A percentile compares a stretch with the other conserved stretches of the same genome.
Evolutionary conservation across 2,888 invertebrate species (phyloP).

Genomic region (Morpho achilles): DNA sequence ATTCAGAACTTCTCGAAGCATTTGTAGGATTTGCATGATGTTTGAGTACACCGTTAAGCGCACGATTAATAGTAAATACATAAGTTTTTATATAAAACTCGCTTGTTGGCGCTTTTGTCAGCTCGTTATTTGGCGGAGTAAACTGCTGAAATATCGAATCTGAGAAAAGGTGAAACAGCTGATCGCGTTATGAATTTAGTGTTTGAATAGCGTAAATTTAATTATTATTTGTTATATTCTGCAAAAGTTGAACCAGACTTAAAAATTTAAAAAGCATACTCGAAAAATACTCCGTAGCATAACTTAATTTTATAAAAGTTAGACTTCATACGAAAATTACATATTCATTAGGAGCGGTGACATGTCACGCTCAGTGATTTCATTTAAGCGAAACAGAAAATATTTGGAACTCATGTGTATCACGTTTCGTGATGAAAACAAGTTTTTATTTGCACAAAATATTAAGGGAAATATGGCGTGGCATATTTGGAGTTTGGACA

Average conservation of each 20-base stretch:
- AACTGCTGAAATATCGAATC: too few relatives aligned
- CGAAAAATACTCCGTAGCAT: not conserved
- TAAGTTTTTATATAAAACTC: too few relatives aligned
- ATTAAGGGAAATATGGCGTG: not conserved
- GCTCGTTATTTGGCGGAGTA: too few relatives aligned
- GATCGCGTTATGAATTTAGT: too few relatives aligned
- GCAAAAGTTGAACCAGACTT: too few relatives aligned
- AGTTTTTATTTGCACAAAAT: slow-evolving; percentile 2
- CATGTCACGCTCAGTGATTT: slow-evolving; percentile 5
- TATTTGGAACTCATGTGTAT: slow-evolving; percentile 4
- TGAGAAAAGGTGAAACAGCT: too few relatives aligned
- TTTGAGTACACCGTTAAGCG: too few relatives aligned
- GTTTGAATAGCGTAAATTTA: not conserved
- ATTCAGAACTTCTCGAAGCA: too few relatives aligned
- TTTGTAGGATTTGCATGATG: too few relatives aligned
- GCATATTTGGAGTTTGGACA: not conserved
- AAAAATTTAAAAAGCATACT: not conserved
- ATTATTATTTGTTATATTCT: not conserved
- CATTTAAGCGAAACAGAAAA: slow-evolving; percentile 7
- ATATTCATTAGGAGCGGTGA: slow-evolving; percentile 4
- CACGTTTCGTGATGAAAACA: slow-evolving; percentile 7
- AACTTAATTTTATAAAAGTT: slow-evolving; percentile 1
- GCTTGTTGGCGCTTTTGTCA: too few relatives aligned
- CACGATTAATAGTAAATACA: too few relatives aligned
- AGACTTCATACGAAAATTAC: slow-evolving; percentile 1